Evolutionary conservation across 2,797 vertebrate species (phyloP), one percentile per base, ranked within the genome.

Genomic region (Chaunax sp.): DNA sequence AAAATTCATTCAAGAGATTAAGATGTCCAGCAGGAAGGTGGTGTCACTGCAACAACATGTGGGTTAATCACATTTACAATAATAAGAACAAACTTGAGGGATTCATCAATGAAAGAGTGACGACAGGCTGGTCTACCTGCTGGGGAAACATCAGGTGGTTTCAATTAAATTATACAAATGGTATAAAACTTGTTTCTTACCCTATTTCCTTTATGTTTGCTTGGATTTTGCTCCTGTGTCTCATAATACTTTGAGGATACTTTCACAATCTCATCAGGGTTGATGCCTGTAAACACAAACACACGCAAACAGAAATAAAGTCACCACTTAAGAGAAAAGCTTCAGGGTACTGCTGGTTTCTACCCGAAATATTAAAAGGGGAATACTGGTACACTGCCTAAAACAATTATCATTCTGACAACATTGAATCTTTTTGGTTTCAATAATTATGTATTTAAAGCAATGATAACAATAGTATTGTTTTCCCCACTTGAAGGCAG

Each of bases 181-280:
- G 15, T 1, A 3, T 16, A 18, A 37, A 28, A 15, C 20, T 0
- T 5, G 1, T 26, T 57, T 46, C 79, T 86, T 83, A 90, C 87
- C 81, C 35, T 50, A 23, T 75, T 87, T 26, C 68, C 72, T 77
- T 73, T 88, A 16, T 79, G 83, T 68, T 85, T 80, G 38, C 9
- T 72, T 22, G 33, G 25, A 25, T 20, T 76, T 52, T 82, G 83
- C n/a, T 80, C 82, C 55, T 80, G 77, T 7, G 87, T 88, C 1
- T 90, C 73, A 15, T 93, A 91, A 90, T 95, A 94, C 49, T 93
- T 94, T 74, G 93, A 93, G 1, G 96, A 97, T 72, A 98, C 91
- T 78, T 95, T 95, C 47, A 97, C 96, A 0, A 99, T 97, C 78
- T 97, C 95, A 66, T 97, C 96, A 0, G 94, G 92, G 51, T 92